Evolutionary conservation across 2,797 vertebrate genomes (phyloP).

Genomic region (Acipenser ruthenus): DNA sequence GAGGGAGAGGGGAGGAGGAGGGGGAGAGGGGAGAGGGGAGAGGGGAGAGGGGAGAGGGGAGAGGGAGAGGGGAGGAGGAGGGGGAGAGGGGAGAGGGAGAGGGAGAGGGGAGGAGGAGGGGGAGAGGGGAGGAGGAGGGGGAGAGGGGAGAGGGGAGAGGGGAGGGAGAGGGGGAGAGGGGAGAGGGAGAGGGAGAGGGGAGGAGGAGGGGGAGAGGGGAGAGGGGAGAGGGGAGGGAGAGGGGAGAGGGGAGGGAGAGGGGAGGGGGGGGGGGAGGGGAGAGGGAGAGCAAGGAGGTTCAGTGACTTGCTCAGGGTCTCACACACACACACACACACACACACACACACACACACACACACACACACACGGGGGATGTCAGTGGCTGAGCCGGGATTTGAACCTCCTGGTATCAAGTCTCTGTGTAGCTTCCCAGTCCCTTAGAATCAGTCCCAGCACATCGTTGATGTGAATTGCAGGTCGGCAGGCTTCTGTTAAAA

Average conservation of each 20-base stretch:
- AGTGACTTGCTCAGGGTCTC: too few species aligned
- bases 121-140: background rate
- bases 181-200: background rate
- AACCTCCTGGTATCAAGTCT: too few species aligned
- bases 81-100: constrained; percentile 6
- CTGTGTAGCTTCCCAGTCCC: too few species aligned
- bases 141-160: background rate
- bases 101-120: constrained; percentile 23
- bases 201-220: constrained; percentile 7
- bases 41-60: constrained; percentile 13
- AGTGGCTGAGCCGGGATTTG: too few species aligned
- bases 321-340: too few species aligned
- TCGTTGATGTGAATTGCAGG: too few species aligned
- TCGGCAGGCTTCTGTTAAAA: too few species aligned
- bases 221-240: background rate
- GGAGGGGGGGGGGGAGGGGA: background rate
- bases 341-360: too few species aligned
- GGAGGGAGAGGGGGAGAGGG: background rate
- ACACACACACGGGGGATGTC: too few species aligned
- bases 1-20: constrained; percentile 4
- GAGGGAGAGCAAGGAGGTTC: too few species aligned
- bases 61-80: constrained; percentile 7
- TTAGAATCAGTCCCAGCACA: too few species aligned
- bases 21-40: constrained; percentile 20
- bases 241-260: constrained; percentile 23